These are phyloP conservation scores for Euleptes europaea DNA, from an alignment of 2,113 vertebrate species.

Conservation along the genomic window DNA sequence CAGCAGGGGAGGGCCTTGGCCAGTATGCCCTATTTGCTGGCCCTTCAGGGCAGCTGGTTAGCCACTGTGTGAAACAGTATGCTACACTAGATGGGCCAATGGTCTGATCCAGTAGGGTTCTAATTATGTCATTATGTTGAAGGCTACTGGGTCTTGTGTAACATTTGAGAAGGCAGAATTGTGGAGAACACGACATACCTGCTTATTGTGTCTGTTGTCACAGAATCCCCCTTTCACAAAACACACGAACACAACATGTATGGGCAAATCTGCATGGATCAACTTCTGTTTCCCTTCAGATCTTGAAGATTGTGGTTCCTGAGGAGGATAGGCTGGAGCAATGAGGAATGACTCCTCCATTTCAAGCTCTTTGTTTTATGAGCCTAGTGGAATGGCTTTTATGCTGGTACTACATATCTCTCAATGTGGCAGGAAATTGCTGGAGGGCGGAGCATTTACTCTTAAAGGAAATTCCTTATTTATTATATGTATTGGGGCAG, in stretches of 20 bases:
- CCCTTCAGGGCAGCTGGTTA: no score
- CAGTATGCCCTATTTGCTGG: no score
- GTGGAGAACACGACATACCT: background rate
- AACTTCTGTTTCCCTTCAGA: background rate
- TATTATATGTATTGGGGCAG: background rate
- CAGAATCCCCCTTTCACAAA: background rate
- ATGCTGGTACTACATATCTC: background rate
- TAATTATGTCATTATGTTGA: background rate
- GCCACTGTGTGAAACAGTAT: no score
- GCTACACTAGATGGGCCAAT: no score
- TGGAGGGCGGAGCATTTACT: background rate
- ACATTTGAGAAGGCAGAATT: background rate
- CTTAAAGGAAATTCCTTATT: background rate
- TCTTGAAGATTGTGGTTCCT: background rate
- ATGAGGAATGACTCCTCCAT: background rate
- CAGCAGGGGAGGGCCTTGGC: no score
- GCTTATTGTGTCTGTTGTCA: background rate
- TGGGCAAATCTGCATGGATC: background rate
- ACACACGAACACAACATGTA: background rate
- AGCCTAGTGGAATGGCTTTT: background rate
- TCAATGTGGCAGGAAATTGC: constrained; percentile 2
- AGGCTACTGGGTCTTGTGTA: background rate
- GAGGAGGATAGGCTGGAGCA: background rate
- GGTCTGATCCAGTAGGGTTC: no score
- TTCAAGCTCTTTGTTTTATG: background rate